A percentile compares a stretch with the other conserved stretches of the same genome.
phyloP scores from a whole-genome alignment of 1,140 invertebrate species.

The Chlorops oryzae region DNA sequence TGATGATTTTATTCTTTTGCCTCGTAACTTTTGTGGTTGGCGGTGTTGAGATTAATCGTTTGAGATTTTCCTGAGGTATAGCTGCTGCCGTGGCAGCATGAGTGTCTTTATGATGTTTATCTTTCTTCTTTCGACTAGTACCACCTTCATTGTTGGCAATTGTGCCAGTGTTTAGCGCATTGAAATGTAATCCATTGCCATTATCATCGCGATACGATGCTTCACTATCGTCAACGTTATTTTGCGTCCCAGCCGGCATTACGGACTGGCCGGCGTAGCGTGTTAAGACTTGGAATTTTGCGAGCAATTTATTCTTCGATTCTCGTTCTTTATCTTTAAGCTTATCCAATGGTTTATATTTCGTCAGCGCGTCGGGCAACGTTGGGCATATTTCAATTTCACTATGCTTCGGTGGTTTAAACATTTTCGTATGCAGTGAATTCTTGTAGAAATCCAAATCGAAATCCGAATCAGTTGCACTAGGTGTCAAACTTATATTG shows the following conservation, averaged over 20 bases:
- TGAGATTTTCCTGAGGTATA: constrained; percentile 56
- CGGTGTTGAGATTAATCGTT: constrained; percentile 53
- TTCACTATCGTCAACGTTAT: not conserved
- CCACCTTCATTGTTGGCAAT: too few species aligned
- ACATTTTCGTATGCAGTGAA: constrained; percentile 5
- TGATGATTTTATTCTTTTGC: constrained; percentile 69
- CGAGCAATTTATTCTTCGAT: constrained; percentile 38
- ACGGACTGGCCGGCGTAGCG: constrained; percentile 26
- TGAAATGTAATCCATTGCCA: too few species aligned
- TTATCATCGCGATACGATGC: not conserved
- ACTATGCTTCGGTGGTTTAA: constrained; percentile 11
- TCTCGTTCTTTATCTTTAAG: constrained; percentile 45
- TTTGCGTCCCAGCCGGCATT: not conserved
- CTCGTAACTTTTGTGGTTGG: constrained; percentile 67
- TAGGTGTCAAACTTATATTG: constrained; percentile 12
- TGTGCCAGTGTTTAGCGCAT: too few species aligned
- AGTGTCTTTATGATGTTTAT: constrained; percentile 3
- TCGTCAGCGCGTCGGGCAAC: constrained; percentile 18
- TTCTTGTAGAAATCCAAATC: constrained; percentile 41
- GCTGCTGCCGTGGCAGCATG: constrained; percentile 28
- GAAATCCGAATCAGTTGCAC: constrained; percentile 30
- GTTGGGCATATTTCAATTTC: constrained; percentile 22
- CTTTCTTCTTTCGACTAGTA: constrained; percentile 9
- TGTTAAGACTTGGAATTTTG: constrained; percentile 45
- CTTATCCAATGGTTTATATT: constrained; percentile 34